Evolutionary conservation across 2,797 vertebrate species (phyloP), one percentile per base, ranked within the genome.

Genomic region (Lemur catta): DNA sequence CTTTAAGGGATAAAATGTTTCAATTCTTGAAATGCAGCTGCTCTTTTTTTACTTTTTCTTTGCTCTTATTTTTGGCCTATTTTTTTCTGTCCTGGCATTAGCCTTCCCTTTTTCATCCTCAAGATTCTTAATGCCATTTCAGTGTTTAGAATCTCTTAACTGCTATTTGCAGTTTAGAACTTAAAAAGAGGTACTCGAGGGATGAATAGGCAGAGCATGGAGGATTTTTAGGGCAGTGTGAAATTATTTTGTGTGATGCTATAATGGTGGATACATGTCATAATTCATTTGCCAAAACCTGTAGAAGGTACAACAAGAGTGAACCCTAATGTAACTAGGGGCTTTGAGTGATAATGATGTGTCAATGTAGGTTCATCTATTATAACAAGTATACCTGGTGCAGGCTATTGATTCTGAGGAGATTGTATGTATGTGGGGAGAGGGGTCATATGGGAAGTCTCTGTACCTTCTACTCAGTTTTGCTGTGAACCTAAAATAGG

Each of bases 131-230:
- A 75, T 63, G 8, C 41, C 38, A 63, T 92, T 96, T 96, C 61
- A 72, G 35, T 43, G 12, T 94, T 96, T 88, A 95, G 46, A 91
- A 89, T 95, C 67, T 95, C 24, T 87, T 80, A 93, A 69, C 59
- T 92, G 26, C 35, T 81, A 6, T 96, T 95, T 95, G 41, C 59
- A 95, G 0, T 46, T 89, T 85, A 91, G 46, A 79, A 78, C 9
- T 91, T 96, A 76, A 69, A 75, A 90, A 38, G 30, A 17, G 41
- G 46, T 18, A 35, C 17, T 26, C 2, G 0, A 72, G 67, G 30
- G 24, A 88, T 91, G 24, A 84, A n/a, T 74, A 85, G 41, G 13
- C 48, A 89, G 12, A 87, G 13, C 33, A 28, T 4, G 78, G 52
- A 72, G 63, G 69, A 63, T 90, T 90, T 90, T 92, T 13, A 65